Percentiles rank a stretch among this genome's conserved stretches.
Evolutionary conservation across 1,140 invertebrate species (phyloP).

Genomic region (Nephila pilipes): DNA sequence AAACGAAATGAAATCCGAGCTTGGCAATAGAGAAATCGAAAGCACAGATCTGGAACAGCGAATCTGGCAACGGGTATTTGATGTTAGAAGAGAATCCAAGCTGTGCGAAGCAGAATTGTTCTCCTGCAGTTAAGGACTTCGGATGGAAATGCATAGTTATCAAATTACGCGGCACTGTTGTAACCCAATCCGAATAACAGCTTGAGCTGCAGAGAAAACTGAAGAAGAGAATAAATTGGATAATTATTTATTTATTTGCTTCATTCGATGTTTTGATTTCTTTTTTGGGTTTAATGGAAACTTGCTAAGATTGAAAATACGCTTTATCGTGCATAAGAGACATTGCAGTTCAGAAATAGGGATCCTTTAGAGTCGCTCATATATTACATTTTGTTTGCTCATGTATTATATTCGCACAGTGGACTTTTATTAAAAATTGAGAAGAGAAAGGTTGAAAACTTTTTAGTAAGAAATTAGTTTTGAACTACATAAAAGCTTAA

Average conservation of each 20-base stretch:
- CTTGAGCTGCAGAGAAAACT: constrained; percentile 13
- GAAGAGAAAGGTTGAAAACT: too few relatives aligned
- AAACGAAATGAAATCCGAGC: constrained; percentile 7
- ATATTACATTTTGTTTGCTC: too few relatives aligned
- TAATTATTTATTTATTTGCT: constrained; percentile 36
- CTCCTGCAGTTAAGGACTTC: constrained; percentile 22
- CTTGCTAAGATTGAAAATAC: not conserved
- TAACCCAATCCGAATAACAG: constrained; percentile 12
- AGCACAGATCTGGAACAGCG: not conserved
- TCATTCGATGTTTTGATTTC: not conserved
- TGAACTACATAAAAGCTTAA: too few relatives aligned
- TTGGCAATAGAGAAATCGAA: not conserved
- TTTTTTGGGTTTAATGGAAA: not conserved
- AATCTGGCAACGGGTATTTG: constrained; percentile 34
- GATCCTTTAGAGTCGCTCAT: too few relatives aligned
- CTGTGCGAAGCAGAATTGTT: constrained; percentile 33
- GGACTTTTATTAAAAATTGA: too few relatives aligned
- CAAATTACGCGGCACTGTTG: constrained; percentile 24
- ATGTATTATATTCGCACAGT: too few relatives aligned
- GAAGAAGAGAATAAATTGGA: constrained; percentile 36
- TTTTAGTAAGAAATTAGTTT: too few relatives aligned
- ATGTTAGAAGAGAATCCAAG: constrained; percentile 7
- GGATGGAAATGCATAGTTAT: constrained; percentile 32
- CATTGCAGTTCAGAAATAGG: too few relatives aligned
- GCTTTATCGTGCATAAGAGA: not conserved